A percentile compares a stretch with the other conserved stretches of the same genome.
Evolutionary conservation across 2,113 vertebrate genomes (phyloP).

Genomic region (Cynopterus brachyotis): DNA sequence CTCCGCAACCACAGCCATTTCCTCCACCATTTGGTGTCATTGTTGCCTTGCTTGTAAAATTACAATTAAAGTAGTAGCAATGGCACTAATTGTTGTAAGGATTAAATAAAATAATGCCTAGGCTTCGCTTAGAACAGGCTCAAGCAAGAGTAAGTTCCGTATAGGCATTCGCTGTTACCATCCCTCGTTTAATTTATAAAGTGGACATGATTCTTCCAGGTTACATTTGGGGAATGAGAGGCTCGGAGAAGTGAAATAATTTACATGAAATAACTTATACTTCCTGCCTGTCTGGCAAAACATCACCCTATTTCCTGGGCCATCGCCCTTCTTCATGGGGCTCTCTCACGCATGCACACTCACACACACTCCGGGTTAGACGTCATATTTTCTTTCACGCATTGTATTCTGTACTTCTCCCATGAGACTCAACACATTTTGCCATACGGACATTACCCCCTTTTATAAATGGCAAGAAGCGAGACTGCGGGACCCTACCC

Average conservation of each 20-base stretch:
- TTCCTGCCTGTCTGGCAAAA: background rate
- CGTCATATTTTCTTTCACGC: background rate
- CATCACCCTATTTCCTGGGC: background rate
- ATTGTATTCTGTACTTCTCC: background rate
- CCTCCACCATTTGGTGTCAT: background rate
- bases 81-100: background rate
- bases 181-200: background rate
- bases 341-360: background rate
- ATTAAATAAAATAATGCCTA: background rate
- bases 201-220: background rate
- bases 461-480: background rate
- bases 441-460: background rate
- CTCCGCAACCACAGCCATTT: background rate
- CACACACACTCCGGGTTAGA: background rate
- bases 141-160: background rate
- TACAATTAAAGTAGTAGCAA: background rate
- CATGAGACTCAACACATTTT: background rate
- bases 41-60: background rate
- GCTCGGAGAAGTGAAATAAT: background rate
- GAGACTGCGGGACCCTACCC: background rate
- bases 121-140: background rate
- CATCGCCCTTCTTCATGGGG: background rate
- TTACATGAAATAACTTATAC: background rate
- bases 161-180: background rate
- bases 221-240: background rate